A percentile compares a stretch with the other conserved stretches of the same genome.
These are phyloP conservation scores for Scaptomyza parva DNA, from an alignment of 2,888 invertebrate species.

Conservation along the genomic window DNA sequence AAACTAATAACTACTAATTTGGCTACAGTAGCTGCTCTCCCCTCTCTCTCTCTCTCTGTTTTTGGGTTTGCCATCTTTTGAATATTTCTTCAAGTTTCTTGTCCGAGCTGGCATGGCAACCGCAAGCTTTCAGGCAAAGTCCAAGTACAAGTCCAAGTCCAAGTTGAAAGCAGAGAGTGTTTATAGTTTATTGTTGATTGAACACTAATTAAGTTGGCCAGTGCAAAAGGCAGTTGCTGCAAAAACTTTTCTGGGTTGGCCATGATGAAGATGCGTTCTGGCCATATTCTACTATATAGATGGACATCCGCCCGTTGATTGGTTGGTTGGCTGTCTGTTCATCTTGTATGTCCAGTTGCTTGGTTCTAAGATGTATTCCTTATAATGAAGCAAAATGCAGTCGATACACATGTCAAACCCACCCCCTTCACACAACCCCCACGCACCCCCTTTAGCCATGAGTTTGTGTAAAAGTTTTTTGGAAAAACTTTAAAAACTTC, in stretches of 20 bases:
- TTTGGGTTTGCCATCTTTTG: conserved; percentile 45
- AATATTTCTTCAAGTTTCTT: conserved; percentile 50
- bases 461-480: conserved; percentile 59
- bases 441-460: background rate
- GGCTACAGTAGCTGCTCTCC: conserved; percentile 27
- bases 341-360: conserved; percentile 2
- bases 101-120: conserved; percentile 74
- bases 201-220: conserved; percentile 84
- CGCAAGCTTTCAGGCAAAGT: conserved; percentile 71
- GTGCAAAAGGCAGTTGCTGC: conserved; percentile 64
- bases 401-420: conserved; percentile 35
- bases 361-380: conserved; percentile 62
- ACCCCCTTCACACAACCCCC: background rate
- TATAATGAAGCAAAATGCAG: conserved; percentile 68
- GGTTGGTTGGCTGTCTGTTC: conserved; percentile 40
- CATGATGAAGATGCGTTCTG: conserved; percentile 42
- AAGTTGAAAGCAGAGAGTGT: conserved; percentile 69
- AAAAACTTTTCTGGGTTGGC: conserved; percentile 54
- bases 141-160: conserved; percentile 58
- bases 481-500: conserved; percentile 67
- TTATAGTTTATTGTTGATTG: conserved; percentile 84
- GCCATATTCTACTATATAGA: conserved; percentile 37
- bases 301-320: conserved; percentile 66
- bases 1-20: conserved; percentile 78
- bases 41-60: conserved; percentile 23